Conservation (phyloP, 2,888 invertebrate species). For the Melinopterus prodromus region DNA sequence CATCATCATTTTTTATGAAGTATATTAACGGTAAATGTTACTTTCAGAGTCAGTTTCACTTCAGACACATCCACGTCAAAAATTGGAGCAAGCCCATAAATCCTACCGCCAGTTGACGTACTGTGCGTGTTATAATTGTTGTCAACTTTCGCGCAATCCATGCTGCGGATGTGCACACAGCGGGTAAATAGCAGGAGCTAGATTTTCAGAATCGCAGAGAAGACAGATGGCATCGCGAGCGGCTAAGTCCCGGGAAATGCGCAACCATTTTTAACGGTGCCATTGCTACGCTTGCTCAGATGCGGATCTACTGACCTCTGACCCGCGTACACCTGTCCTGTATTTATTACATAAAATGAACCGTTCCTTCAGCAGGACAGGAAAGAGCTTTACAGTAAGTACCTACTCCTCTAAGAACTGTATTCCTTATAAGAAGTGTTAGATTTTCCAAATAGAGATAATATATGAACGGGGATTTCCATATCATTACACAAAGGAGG, state of each 20-base stretch:
- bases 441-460: background rate
- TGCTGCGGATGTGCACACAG: background rate
- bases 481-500: too few relatives aligned
- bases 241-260: background rate
- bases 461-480: background rate
- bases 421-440: background rate
- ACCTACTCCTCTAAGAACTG: background rate
- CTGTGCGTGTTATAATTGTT: background rate
- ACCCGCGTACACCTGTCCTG: constrained; percentile 40
- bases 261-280: constrained; percentile 33
- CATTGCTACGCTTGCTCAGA: constrained; percentile 35
- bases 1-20: background rate
- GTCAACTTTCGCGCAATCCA: constrained; percentile 4
- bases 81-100: background rate
- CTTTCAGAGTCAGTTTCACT: constrained; percentile 4
- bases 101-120: background rate
- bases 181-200: background rate
- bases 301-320: constrained; percentile 42
- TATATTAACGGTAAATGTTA: background rate
- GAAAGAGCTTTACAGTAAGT: background rate
- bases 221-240: background rate
- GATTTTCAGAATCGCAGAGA: background rate
- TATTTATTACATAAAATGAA: constrained; percentile 39
- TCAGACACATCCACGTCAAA: background rate
- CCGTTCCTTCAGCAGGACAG: constrained; percentile 30